Conservation (phyloP, 2,888 invertebrate genomes). For the Hypomecis punctinalis region DNA sequence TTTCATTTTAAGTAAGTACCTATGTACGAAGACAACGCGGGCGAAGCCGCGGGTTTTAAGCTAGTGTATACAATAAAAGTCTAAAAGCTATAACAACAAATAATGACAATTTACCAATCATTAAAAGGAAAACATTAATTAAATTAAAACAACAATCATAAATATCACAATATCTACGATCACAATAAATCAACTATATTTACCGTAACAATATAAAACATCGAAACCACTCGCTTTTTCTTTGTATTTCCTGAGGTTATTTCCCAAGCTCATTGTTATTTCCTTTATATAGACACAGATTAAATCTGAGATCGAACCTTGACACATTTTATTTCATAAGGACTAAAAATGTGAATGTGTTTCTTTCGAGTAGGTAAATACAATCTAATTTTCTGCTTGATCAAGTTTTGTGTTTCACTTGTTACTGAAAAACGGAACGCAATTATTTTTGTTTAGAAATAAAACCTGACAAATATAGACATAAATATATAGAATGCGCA, state of each 20-base stretch:
- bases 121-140: conserved; percentile 6
- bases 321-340: conserved; percentile 16
- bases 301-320: conserved; percentile 12
- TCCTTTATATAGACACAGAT: not conserved
- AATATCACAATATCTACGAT: conserved; percentile 19
- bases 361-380: not conserved
- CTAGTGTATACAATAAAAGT: too few relatives aligned
- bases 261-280: conserved; percentile 22
- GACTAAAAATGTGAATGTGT: not conserved
- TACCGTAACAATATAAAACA: conserved; percentile 27
- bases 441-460: not conserved
- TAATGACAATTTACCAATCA: too few relatives aligned
- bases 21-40: too few relatives aligned
- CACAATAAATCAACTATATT: conserved; percentile 25
- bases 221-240: conserved; percentile 18
- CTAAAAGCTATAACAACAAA: too few relatives aligned
- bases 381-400: not conserved
- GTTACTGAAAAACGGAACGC: too few relatives aligned
- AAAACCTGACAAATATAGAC: not conserved
- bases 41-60: too few relatives aligned
- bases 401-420: not conserved
- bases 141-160: conserved; percentile 16
- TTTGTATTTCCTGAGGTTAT: conserved; percentile 20
- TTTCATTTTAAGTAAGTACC: too few relatives aligned
- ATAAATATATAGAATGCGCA: conserved; percentile 14